Evolutionary conservation across 2,888 invertebrate genomes (phyloP).

Genomic region (Leucozona laternaria): DNA sequence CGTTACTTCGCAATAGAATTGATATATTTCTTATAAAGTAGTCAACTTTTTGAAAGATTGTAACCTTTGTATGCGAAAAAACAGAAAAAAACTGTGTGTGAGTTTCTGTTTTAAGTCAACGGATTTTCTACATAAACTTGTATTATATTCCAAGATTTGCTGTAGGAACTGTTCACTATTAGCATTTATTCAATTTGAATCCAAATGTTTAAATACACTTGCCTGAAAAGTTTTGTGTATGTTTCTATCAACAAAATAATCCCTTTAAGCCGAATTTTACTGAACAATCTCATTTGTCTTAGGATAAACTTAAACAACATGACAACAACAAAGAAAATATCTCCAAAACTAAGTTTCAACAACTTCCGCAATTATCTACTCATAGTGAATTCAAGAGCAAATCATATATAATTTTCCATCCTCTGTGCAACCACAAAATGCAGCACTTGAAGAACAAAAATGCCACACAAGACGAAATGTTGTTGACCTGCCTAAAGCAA

Average conservation of each 20-base stretch:
- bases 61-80: too few relatives aligned
- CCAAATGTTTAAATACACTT: not conserved
- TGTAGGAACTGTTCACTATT: too few relatives aligned
- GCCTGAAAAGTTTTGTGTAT: not conserved
- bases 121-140: not conserved
- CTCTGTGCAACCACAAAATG: constrained; percentile 11
- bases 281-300: not conserved
- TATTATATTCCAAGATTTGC: not conserved
- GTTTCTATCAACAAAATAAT: not conserved
- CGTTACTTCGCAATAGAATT: too few relatives aligned
- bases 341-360: constrained; percentile 11
- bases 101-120: not conserved
- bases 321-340: not conserved
- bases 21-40: too few relatives aligned
- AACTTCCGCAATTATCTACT: constrained; percentile 31
- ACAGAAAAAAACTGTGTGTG: too few relatives aligned
- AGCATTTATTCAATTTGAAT: not conserved
- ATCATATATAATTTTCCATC: not conserved
- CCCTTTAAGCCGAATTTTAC: not conserved
- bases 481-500: constrained; percentile 46
- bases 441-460: constrained; percentile 37
- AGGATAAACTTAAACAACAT: not conserved
- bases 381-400: constrained; percentile 16
- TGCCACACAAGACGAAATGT: constrained; percentile 35
- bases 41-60: too few relatives aligned